These are phyloP conservation scores for Baccha elongata DNA, from an alignment of 2,888 invertebrate genomes.

Conservation along the genomic window DNA sequence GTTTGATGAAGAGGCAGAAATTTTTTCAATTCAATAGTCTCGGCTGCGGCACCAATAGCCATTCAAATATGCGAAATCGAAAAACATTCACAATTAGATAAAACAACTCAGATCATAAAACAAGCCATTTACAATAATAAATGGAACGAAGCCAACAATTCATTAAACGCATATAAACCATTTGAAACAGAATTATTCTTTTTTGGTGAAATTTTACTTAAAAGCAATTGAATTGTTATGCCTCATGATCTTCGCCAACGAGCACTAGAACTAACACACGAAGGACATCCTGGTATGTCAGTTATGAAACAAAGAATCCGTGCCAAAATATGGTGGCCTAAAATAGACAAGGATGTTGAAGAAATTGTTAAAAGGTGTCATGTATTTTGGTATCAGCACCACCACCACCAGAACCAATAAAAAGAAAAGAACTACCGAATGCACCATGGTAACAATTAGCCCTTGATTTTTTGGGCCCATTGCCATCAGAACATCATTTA, in stretches of 20 bases:
- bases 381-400: constrained; percentile 35
- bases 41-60: neutral
- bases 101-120: neutral
- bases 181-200: neutral
- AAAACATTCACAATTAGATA: neutral
- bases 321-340: constrained; percentile 60
- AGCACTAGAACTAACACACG: neutral
- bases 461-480: constrained; percentile 75
- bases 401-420: constrained; percentile 58
- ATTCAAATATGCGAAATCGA: neutral
- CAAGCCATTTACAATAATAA: neutral
- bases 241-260: neutral
- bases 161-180: neutral
- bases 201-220: neutral
- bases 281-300: constrained; percentile 71
- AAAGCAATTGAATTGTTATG: constrained; percentile 16
- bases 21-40: neutral
- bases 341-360: too few relatives aligned
- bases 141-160: neutral
- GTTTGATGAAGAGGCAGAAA: neutral
- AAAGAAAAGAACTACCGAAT: constrained; percentile 70
- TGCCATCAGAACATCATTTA: constrained; percentile 55
- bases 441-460: constrained; percentile 68
- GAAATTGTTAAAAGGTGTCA: constrained; percentile 46
- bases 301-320: constrained; percentile 56